Percentiles rank a stretch among this genome's conserved stretches.
phyloP scores from a whole-genome alignment of 2,888 invertebrate genomes.

The Microctonus hyperodae region DNA sequence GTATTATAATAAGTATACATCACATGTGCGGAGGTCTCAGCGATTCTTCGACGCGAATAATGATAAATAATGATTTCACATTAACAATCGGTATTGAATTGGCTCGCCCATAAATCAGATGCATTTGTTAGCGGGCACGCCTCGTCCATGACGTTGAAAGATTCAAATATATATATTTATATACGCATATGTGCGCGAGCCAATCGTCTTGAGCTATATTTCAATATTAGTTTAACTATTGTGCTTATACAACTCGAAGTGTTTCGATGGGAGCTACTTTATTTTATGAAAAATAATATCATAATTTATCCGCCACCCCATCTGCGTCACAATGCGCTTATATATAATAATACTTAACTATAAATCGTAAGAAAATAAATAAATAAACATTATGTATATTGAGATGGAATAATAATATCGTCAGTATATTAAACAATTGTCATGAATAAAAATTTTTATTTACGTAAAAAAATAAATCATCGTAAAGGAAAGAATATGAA shows the following conservation, averaged over 20 bases:
- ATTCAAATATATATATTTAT: constrained; percentile 43
- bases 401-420: too few relatives aligned
- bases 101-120: constrained; percentile 53
- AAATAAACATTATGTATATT: too few relatives aligned
- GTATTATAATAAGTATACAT: not conserved
- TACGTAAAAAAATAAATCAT: too few relatives aligned
- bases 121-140: constrained; percentile 50
- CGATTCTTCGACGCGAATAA: constrained; percentile 31
- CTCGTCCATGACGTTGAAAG: constrained; percentile 58
- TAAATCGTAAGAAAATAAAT: not conserved
- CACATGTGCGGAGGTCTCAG: not conserved
- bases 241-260: constrained; percentile 36
- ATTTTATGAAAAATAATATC: constrained; percentile 20
- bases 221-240: constrained; percentile 62
- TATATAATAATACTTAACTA: not conserved
- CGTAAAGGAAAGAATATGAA: not conserved
- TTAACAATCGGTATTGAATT: constrained; percentile 54
- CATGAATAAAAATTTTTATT: too few relatives aligned
- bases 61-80: constrained; percentile 45
- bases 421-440: too few relatives aligned
- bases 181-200: constrained; percentile 24
- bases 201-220: constrained; percentile 58
- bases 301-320: not conserved
- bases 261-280: constrained; percentile 9
- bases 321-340: not conserved